phyloP scores from a whole-genome alignment of 2,888 invertebrate genomes.

The Rhogogaster chlorosoma region DNA sequence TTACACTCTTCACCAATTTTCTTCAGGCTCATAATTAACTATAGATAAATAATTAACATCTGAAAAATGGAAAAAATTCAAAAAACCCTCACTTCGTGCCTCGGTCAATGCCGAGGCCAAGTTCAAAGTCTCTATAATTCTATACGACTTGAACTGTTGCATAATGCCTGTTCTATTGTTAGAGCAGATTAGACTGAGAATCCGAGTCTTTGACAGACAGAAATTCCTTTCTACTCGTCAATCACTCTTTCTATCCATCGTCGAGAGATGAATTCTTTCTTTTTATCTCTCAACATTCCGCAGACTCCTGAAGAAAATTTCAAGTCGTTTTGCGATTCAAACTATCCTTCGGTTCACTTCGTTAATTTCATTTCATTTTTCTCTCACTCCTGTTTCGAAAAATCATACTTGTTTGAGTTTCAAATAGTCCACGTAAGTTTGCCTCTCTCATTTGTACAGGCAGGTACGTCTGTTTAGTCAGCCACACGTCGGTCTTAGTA shows the following conservation, averaged over 20 bases:
- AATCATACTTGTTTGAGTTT: neutral
- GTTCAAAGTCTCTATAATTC: neutral
- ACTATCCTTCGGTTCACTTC: no score
- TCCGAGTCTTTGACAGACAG: neutral
- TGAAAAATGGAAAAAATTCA: neutral
- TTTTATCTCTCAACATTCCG: neutral
- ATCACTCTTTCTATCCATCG: no score
- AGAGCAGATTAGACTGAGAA: slow-evolving; percentile 14
- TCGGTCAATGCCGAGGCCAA: slow-evolving; percentile 17
- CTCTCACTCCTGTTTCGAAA: neutral
- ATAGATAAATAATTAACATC: neutral
- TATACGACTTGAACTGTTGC: neutral
- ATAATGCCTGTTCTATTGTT: slow-evolving; percentile 17
- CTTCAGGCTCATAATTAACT: neutral
- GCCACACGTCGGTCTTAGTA: neutral
- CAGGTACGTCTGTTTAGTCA: slow-evolving; percentile 12
- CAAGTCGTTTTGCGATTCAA: no score
- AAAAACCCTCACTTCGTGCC: no score
- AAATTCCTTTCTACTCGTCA: neutral
- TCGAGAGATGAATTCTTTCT: neutral
- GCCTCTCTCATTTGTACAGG: neutral
- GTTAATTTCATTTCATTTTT: neutral
- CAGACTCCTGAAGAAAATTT: neutral
- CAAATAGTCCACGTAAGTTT: neutral
- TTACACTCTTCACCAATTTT: neutral